Conservation (phyloP, 2,113 vertebrate species). For the Datnioides undecimradiatus region DNA sequence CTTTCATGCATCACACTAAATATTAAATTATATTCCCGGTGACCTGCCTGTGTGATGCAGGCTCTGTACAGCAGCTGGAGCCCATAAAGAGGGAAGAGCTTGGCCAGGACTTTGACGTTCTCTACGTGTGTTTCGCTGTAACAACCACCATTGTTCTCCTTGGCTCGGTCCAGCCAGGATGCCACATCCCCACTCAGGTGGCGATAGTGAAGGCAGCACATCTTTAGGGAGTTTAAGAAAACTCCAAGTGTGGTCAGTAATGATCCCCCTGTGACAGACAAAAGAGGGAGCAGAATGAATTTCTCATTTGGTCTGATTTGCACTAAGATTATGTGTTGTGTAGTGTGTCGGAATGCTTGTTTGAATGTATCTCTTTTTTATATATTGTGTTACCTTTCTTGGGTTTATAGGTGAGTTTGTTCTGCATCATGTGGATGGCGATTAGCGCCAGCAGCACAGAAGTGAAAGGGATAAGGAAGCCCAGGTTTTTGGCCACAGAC, state of each 20-base stretch:
- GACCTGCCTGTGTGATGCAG: constrained; percentile 89
- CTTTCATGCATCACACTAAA: background rate
- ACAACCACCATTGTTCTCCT: constrained; percentile 87
- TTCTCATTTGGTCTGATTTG: background rate
- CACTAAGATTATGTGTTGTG: background rate
- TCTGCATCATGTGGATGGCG: constrained; percentile 89
- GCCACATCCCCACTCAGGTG: constrained; percentile 72
- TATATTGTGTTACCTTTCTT: constrained; percentile 86
- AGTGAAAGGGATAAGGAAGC: constrained; percentile 91
- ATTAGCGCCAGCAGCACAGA: constrained; percentile 89
- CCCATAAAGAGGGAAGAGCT: constrained; percentile 89
- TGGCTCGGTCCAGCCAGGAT: constrained; percentile 89
- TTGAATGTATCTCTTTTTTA: background rate
- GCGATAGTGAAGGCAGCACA: constrained; percentile 74
- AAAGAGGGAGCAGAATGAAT: background rate
- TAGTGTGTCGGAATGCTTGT: background rate
- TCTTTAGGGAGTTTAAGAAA: constrained; percentile 85
- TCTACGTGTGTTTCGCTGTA: constrained; percentile 90
- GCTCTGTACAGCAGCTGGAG: constrained; percentile 90
- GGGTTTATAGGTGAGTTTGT: constrained; percentile 89
- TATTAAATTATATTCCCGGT: background rate
- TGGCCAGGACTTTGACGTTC: constrained; percentile 86
- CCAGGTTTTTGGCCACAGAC: constrained; percentile 88
- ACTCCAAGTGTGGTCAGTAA: constrained; percentile 85
- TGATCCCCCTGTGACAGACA: constrained; percentile 75